Conservation (phyloP, 2,888 invertebrate species). For the Pristionchus entomophagus region DNA sequence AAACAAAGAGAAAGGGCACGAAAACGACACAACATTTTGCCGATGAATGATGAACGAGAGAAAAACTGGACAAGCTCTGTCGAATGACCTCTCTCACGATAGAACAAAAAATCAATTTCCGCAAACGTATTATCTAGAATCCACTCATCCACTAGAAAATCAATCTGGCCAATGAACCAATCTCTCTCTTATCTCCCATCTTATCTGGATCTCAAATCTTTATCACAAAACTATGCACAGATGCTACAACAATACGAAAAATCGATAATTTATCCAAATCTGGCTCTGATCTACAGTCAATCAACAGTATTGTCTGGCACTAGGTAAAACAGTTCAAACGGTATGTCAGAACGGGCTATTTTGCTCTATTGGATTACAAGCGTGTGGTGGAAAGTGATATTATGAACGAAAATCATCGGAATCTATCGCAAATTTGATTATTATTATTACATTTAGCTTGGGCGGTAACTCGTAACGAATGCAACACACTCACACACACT, state of each 20-base stretch:
- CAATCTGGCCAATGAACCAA: constrained; percentile 4
- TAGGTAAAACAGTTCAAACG: neutral
- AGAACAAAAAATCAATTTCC: no score
- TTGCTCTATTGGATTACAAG: neutral
- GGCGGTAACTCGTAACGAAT: constrained; percentile 14
- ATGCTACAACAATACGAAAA: neutral
- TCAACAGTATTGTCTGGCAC: constrained; percentile 22
- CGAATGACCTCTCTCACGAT: no score
- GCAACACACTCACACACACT: neutral
- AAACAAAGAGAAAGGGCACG: no score
- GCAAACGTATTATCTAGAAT: no score
- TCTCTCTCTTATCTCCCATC: neutral
- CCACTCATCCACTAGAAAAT: neutral
- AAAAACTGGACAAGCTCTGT: no score
- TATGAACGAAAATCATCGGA: constrained; percentile 18
- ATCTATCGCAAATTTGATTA: neutral
- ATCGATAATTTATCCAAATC: neutral
- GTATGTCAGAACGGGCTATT: constrained; percentile 10
- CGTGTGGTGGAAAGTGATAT: neutral
- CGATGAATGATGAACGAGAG: no score
- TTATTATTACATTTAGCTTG: constrained; percentile 3
- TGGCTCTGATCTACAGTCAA: constrained; percentile 15
- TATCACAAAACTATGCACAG: neutral
- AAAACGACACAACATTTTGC: no score
- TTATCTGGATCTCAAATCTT: constrained; percentile 22